Evolutionary conservation across 2,797 vertebrate species (phyloP).

Genomic region (Pelochelys cantorii): DNA sequence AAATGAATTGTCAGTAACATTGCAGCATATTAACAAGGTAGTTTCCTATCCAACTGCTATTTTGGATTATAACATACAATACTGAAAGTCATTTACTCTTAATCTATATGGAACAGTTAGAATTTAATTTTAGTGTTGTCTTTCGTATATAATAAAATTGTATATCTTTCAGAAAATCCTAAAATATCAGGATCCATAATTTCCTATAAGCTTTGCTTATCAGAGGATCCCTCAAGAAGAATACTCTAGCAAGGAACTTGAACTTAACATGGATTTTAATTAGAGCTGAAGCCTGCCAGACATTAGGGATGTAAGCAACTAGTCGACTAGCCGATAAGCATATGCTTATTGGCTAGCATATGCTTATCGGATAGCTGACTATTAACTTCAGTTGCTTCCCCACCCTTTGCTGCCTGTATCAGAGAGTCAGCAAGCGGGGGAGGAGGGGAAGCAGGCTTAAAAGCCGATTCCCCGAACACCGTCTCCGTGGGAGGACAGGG

Average conservation of each 20-base stretch:
- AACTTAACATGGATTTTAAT: neutral
- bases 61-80: neutral
- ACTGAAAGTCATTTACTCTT: neutral
- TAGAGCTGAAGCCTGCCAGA: neutral
- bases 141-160: neutral
- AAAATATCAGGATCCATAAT: accelerated
- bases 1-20: neutral
- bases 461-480: too few relatives aligned
- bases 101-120: neutral
- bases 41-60: neutral
- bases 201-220: neutral
- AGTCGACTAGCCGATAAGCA: too few relatives aligned
- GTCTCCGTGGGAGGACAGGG: too few relatives aligned
- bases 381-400: too few relatives aligned
- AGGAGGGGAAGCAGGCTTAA: too few relatives aligned
- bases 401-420: too few relatives aligned
- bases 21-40: neutral
- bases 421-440: too few relatives aligned
- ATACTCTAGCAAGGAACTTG: neutral
- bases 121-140: neutral
- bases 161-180: neutral
- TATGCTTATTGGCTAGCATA: too few relatives aligned
- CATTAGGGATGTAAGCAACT: too few relatives aligned
- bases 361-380: too few relatives aligned
- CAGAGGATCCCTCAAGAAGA: neutral